These are phyloP conservation scores for Macrophya annulata DNA, from an alignment of 2,888 invertebrate genomes.

Conservation along the genomic window DNA sequence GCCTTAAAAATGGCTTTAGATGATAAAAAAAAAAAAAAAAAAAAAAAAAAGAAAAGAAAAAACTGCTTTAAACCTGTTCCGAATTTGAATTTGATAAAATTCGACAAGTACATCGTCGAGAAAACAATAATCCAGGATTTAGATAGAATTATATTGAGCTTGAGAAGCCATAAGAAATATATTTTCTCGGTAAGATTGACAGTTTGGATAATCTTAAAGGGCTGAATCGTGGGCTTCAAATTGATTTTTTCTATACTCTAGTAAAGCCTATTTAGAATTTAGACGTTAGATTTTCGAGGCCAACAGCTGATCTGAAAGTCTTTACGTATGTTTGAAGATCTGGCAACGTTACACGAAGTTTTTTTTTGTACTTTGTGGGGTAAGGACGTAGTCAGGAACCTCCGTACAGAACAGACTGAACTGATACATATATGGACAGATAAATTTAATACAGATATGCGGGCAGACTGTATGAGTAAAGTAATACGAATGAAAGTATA, in stretches of 20 bases:
- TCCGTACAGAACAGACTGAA: neutral
- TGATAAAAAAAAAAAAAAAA: neutral
- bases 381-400: neutral
- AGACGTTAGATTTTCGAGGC: neutral
- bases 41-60: no score
- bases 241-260: neutral
- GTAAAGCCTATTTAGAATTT: neutral
- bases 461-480: neutral
- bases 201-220: neutral
- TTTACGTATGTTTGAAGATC: neutral
- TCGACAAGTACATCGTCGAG: neutral
- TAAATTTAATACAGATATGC: neutral
- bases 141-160: neutral
- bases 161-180: slow-evolving; percentile 10
- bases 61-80: neutral
- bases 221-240: neutral
- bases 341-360: slow-evolving; percentile 46
- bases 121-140: neutral
- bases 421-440: neutral
- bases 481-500: neutral
- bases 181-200: slow-evolving; percentile 15
- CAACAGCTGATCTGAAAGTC: slow-evolving; percentile 16
- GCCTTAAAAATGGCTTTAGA: neutral
- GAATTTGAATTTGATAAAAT: neutral
- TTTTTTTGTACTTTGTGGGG: neutral